Percentiles rank a stretch among this genome's conserved stretches.
These are phyloP conservation scores for Celastrina argiolus DNA, from an alignment of 2,888 invertebrate species.

Conservation along the genomic window DNA sequence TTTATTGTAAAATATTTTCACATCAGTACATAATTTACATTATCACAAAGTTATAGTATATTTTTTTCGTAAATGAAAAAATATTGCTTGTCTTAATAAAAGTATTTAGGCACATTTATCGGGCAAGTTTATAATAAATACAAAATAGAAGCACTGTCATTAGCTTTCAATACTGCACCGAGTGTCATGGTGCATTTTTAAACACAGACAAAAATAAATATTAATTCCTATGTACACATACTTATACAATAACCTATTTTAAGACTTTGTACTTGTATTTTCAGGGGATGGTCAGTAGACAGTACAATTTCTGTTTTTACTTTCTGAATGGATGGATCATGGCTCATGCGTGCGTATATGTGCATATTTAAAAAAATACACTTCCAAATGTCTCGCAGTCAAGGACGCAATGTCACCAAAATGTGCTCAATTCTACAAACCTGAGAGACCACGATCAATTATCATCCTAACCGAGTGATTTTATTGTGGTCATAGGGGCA, in stretches of 20 bases:
- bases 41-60: conserved; percentile 3
- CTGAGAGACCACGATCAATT: neutral
- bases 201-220: neutral
- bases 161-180: neutral
- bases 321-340: neutral
- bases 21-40: neutral
- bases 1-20: conserved; percentile 2
- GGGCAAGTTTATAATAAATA: neutral
- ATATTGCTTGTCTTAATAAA: neutral
- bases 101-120: neutral
- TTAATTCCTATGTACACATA: neutral
- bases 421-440: neutral
- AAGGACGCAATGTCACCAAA: neutral
- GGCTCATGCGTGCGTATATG: neutral
- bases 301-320: neutral
- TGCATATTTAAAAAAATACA: neutral
- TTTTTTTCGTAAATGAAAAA: neutral
- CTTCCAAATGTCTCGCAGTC: too few species aligned
- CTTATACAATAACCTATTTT: neutral
- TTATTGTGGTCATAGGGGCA: too few species aligned
- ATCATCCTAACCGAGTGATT: too few species aligned
- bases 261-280: neutral
- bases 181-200: neutral
- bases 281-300: neutral
- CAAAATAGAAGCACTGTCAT: neutral